A percentile compares a stretch with the other conserved stretches of the same genome.
These are phyloP conservation scores for Drosophila athabasca DNA, from an alignment of 1,140 invertebrate species.

Conservation along the genomic window DNA sequence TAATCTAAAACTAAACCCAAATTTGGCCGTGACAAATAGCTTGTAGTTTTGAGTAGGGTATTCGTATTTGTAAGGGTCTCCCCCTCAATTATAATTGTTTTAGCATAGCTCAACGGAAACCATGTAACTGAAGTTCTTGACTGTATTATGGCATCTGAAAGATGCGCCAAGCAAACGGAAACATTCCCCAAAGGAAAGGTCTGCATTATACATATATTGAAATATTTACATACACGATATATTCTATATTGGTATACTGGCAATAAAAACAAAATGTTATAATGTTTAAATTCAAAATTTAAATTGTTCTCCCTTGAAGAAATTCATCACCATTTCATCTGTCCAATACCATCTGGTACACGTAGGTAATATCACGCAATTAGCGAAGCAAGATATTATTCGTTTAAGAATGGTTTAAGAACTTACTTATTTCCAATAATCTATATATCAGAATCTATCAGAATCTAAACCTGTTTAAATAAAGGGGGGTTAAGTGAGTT, in stretches of 20 bases:
- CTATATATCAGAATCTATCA: no score
- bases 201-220: constrained; percentile 43
- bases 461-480: no score
- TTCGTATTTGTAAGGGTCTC: constrained; percentile 31
- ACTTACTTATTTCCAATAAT: no score
- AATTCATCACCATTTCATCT: no score
- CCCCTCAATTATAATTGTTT: constrained; percentile 40
- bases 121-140: constrained; percentile 62
- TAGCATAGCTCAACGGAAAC: constrained; percentile 39
- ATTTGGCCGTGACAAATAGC: constrained; percentile 71
- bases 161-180: constrained; percentile 51
- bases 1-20: constrained; percentile 50
- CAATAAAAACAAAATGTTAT: constrained; percentile 54
- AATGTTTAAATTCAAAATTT: constrained; percentile 7
- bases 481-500: no score
- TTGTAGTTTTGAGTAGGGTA: constrained; percentile 55
- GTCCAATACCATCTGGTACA: no score
- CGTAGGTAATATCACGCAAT: no score
- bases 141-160: constrained; percentile 73
- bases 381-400: no score
- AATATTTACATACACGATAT: constrained; percentile 35
- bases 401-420: no score
- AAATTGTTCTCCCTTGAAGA: background rate
- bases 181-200: constrained; percentile 64
- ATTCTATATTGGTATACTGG: constrained; percentile 47